A percentile compares a stretch with the other conserved stretches of the same genome.
Conservation (phyloP, 2,888 invertebrate genomes). For the Carcina quercana region DNA sequence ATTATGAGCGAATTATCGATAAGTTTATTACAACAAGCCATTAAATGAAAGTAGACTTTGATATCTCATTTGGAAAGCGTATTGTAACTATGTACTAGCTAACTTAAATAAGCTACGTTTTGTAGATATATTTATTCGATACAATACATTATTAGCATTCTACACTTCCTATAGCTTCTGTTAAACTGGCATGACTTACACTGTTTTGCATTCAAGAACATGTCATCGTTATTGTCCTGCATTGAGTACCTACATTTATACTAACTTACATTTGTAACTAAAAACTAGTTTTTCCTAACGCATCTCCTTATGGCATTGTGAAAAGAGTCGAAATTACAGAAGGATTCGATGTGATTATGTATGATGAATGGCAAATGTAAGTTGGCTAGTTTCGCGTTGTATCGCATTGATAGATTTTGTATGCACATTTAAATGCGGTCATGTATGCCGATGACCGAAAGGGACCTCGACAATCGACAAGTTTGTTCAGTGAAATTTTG, state of each 20-base stretch:
- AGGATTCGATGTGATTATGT: constrained; percentile 2
- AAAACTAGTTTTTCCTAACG: constrained; percentile 10
- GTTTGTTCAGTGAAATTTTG: constrained; percentile 24
- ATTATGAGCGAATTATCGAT: no score
- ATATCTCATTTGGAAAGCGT: no score
- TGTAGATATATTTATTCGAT: no score
- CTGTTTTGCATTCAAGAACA: constrained; percentile 65
- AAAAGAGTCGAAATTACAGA: constrained; percentile 24
- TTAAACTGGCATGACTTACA: constrained; percentile 58
- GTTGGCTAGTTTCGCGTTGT: constrained; percentile 53
- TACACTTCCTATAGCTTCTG: constrained; percentile 51
- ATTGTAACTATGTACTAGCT: no score
- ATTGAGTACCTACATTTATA: constrained; percentile 31
- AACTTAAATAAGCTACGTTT: no score
- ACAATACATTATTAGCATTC: constrained; percentile 37
- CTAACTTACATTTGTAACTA: constrained; percentile 1
- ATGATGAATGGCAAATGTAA: constrained; percentile 16
- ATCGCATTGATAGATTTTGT: constrained; percentile 63
- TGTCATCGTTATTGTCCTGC: constrained; percentile 63
- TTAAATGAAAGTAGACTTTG: no score
- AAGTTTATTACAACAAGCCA: no score
- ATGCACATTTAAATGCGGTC: constrained; percentile 71
- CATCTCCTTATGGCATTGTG: constrained; percentile 12
- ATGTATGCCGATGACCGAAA: constrained; percentile 48
- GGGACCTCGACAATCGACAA: constrained; percentile 32